Base-by-base conservation (phyloP, 2,888 invertebrate genomes). In the Eustalomyia histrio region DNA sequence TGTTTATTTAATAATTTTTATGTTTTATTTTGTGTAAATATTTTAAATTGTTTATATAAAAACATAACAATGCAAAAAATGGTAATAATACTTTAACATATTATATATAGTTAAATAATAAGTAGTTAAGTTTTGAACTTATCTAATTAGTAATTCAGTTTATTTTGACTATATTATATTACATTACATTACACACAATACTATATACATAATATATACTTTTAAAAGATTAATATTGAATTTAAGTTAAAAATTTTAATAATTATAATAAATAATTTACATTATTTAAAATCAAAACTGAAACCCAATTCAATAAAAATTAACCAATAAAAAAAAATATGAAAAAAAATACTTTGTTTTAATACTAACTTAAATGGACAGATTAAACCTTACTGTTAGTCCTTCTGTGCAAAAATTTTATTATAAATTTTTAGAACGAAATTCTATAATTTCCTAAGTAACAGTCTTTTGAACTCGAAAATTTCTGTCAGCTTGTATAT, bases 1-100 rank as follows among this genome's bases (percentile, higher is more conserved):
- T 18, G 21, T 63, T 47, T 63, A 4, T 35, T 35, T 21, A 21
- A 21, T 21, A 6, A 1, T 39, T 18, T 55, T 43, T 47, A 21
- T 35, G 6, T 43, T 43, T n/a, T 47, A 47, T n/a, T 58, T 58
- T 58, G 10, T 73, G 64, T 74, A 74, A 58, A 73, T 73, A 73
- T 64, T 73, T 65, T 47, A 17, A 64, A 58, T 65, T 74, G 58
- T 73, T 73, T 64, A 74, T 74, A 12, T 65, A 58, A 39, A 55
- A 47, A 18, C 16, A 29, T 16, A 50, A 55, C 43, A 64, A 73
- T 64, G 73, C 64, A 47, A 73, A 64, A 39, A 63, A 57, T 73
- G 73, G 73, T 73, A 73, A 73, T 73, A 73, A 73, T 64, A 73
- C 73, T 74, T 74, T 74, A 74, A 65, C 24, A 24, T 57, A 57